Evolutionary conservation across 2,113 vertebrate species (phyloP), one percentile per base, ranked within the genome.

Genomic region (Falcunculus frontatus): DNA sequence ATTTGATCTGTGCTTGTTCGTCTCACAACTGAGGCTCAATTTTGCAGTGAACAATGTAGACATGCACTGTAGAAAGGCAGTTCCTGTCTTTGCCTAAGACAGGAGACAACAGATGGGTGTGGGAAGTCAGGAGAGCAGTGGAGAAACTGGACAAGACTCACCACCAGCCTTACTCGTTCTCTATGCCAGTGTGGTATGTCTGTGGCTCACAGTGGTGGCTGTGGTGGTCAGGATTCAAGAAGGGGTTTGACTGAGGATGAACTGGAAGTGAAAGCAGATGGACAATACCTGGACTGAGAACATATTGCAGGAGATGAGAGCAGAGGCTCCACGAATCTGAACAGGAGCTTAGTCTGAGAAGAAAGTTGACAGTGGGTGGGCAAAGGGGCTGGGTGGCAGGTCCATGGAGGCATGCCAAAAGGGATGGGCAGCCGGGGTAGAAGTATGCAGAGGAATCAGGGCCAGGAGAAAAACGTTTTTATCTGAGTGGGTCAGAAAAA

Each of bases 151-250:
- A 35, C 80, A 79, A 72, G 50, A 35, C 32, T 53, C 41, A 39
- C 52, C 63, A 35, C 9, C 5, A 29, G 22, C 50, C n/a, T 64
- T 50, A 8, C 2, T 5, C 10, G 3, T 57, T 60, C n/a, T 72
- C 29, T 35, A 0, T 33, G 47, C 32, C 27, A 10, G 4, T 30
- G 29, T 0, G 1, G 18, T 4, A 11, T 10, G 16, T 19, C 10
- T 25, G 32, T 33, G 82, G 22, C 30, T 65, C 4, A 2, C 50
- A n/a, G 33, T 0, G 11, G 39, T 41, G 23, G 5, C 59, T 18
- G 30, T 10, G 19, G 26, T n/a, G 47, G 25, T 55, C 32, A 23
- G 27, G 46, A 59, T 57, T 80, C 35, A 33, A 23, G 33, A 68
- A 67, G 16, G n/a, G 6, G 5, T 47, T 87, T 80, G 59, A 11